Conservation (phyloP, 2,888 invertebrate genomes). For the Leucoma salicis region DNA sequence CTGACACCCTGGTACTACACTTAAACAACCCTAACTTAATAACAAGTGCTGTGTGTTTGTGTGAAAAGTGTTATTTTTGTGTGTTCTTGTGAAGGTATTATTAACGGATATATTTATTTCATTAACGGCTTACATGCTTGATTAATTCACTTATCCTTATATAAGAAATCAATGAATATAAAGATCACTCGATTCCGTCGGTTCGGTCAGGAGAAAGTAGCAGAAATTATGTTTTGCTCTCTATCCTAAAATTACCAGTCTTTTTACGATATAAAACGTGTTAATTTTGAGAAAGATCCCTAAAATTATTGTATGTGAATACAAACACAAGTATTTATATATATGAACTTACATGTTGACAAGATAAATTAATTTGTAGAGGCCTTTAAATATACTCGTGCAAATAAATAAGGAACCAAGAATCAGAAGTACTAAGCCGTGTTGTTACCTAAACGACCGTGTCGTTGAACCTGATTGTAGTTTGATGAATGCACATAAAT, state of each 20-base stretch:
- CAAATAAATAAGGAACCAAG: slow-evolving; percentile 40
- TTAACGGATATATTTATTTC: slow-evolving; percentile 1
- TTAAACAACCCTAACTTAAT: slow-evolving; percentile 39
- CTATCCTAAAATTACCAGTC: too few relatives aligned
- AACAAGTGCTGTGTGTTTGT: slow-evolving; percentile 48
- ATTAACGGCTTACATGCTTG: slow-evolving; percentile 15
- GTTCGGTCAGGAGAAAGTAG: slow-evolving; percentile 41
- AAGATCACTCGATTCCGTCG: slow-evolving; percentile 16
- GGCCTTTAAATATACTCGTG: slow-evolving; percentile 25
- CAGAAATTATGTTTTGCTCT: slow-evolving; percentile 22
- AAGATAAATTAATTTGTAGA: neutral
- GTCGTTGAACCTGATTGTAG: slow-evolving; percentile 61
- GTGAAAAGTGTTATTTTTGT: slow-evolving; percentile 27
- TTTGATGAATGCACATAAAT: slow-evolving; percentile 37
- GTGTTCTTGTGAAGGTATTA: slow-evolving; percentile 25
- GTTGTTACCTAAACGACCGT: slow-evolving; percentile 51
- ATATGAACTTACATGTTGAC: neutral
- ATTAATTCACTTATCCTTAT: slow-evolving; percentile 25
- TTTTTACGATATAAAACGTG: too few relatives aligned
- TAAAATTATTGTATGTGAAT: too few relatives aligned
- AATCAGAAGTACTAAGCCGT: slow-evolving; percentile 46
- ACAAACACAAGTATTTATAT: too few relatives aligned
- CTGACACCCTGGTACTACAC: slow-evolving; percentile 52
- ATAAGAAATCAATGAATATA: slow-evolving; percentile 24
- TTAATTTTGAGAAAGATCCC: too few relatives aligned